Evolutionary conservation across 2,797 vertebrate genomes (phyloP).

Genomic region (Neostethus bicornis): DNA sequence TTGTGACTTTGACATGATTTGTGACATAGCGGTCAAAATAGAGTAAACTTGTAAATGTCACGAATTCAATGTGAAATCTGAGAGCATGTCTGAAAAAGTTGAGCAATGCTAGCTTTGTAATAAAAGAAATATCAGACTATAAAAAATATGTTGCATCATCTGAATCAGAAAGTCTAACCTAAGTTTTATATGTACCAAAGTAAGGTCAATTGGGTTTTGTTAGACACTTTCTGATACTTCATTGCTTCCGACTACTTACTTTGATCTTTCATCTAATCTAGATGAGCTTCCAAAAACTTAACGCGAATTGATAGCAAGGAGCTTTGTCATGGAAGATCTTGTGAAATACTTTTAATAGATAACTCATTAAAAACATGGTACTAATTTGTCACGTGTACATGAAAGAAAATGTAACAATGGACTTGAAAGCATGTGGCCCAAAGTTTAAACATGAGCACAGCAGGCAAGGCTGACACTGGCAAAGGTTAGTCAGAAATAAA

Average conservation of each 20-base stretch:
- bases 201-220: too few relatives aligned
- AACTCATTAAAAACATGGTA: conserved; percentile 10
- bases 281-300: background rate
- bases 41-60: too few relatives aligned
- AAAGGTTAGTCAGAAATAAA: conserved; percentile 42
- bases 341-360: conserved; percentile 19
- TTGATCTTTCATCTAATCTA: background rate
- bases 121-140: too few relatives aligned
- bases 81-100: too few relatives aligned
- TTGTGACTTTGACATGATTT: too few relatives aligned
- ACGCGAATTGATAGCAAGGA: background rate
- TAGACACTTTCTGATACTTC: background rate
- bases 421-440: conserved; percentile 11
- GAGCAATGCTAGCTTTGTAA: too few relatives aligned
- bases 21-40: too few relatives aligned
- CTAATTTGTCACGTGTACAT: conserved; percentile 33
- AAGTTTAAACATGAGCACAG: conserved; percentile 51
- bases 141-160: too few relatives aligned
- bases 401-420: conserved; percentile 26
- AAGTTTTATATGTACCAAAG: too few relatives aligned
- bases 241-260: background rate
- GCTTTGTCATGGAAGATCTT: background rate
- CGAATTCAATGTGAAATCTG: too few relatives aligned
- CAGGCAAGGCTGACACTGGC: conserved; percentile 9
- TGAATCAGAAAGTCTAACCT: too few relatives aligned